Evolutionary conservation across 2,888 invertebrate species (phyloP).

Genomic region (Apocheima hispidaria): DNA sequence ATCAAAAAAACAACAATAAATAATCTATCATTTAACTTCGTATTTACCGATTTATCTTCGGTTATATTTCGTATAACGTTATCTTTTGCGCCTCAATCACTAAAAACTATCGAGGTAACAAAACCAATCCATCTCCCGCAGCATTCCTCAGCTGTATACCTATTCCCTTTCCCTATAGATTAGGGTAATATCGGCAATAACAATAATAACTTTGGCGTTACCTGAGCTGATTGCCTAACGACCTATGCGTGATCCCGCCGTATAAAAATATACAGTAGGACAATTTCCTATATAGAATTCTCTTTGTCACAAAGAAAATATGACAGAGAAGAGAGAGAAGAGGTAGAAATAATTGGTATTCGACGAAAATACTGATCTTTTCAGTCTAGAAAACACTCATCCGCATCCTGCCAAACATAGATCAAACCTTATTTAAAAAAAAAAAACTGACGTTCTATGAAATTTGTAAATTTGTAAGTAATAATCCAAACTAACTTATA

Average conservation of each 20-base stretch:
- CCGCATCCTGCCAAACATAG: too few species aligned
- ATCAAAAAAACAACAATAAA: too few species aligned
- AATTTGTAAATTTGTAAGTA: too few species aligned
- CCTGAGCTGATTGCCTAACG: constrained; percentile 54
- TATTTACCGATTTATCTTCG: not conserved
- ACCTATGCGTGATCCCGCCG: constrained; percentile 14
- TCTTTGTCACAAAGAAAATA: too few species aligned
- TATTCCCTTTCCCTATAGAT: constrained; percentile 28
- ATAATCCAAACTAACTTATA: too few species aligned
- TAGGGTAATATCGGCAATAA: constrained; percentile 38
- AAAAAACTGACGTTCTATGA: too few species aligned
- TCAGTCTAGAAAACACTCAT: too few species aligned
- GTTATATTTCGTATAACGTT: not conserved
- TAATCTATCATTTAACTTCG: not conserved
- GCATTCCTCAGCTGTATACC: constrained; percentile 12
- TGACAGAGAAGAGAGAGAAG: too few species aligned
- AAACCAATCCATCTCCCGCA: constrained; percentile 25
- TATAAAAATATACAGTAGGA: constrained; percentile 7
- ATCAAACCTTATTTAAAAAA: too few species aligned
- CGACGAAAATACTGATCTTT: too few species aligned
- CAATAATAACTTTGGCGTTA: constrained; percentile 48
- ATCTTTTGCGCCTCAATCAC: constrained; percentile 12
- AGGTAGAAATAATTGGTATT: too few species aligned
- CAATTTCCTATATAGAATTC: too few species aligned
- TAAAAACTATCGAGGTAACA: constrained; percentile 15